Conservation (phyloP, 2,797 vertebrate species). For the Nannoperca australis region DNA sequence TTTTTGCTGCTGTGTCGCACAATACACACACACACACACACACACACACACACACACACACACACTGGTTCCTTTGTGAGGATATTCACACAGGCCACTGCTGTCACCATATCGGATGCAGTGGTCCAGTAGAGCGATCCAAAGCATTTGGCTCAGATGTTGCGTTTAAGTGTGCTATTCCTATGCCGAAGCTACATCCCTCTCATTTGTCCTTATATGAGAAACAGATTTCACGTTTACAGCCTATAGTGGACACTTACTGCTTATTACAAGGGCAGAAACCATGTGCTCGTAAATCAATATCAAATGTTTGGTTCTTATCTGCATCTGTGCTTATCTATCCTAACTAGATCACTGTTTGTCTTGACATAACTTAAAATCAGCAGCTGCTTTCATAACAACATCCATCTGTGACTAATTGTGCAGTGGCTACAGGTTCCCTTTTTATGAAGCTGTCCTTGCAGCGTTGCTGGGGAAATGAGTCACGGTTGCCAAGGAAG, state of each 20-base stretch:
- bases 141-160: conserved; percentile 45
- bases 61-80: conserved; percentile 31
- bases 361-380: conserved; percentile 43
- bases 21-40: background rate
- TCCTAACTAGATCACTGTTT: conserved; percentile 24
- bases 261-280: background rate
- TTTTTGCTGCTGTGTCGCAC: conserved; percentile 13
- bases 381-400: conserved; percentile 49
- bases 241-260: conserved; percentile 7
- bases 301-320: conserved; percentile 16
- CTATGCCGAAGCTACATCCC: conserved; percentile 8
- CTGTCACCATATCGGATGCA: conserved; percentile 22
- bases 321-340: conserved; percentile 26
- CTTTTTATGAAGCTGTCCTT: conserved; percentile 71
- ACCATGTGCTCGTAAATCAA: conserved; percentile 11
- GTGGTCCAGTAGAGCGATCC: conserved; percentile 28
- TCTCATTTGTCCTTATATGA: conserved; percentile 4
- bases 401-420: conserved; percentile 62
- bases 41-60: background rate
- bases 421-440: conserved; percentile 68
- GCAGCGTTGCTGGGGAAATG: conserved; percentile 85
- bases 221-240: conserved; percentile 1
- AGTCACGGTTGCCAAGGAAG: conserved; percentile 86
- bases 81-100: conserved; percentile 26
- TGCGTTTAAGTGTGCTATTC: background rate